Percentiles rank a stretch among this genome's conserved stretches.
phyloP scores from a whole-genome alignment of 2,113 vertebrate genomes.

The Bostrychus sinensis region DNA sequence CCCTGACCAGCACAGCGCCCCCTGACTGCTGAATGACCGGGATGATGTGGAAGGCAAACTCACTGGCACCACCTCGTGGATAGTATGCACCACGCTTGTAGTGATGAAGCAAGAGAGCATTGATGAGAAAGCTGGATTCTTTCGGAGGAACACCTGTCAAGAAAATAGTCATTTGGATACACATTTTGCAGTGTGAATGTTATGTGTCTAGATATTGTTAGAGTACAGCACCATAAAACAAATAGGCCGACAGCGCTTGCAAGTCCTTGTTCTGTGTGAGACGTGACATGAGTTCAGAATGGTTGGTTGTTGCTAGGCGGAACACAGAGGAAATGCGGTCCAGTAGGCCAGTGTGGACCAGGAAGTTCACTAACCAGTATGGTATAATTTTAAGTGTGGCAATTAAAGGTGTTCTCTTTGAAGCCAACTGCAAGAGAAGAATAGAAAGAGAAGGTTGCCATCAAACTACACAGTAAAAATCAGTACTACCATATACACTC shows the following conservation, averaged over 20 bases:
- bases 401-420: constrained; percentile 72
- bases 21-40: constrained; percentile 79
- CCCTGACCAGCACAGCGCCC: constrained; percentile 80
- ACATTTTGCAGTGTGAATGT: too few species aligned
- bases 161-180: not conserved
- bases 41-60: constrained; percentile 82
- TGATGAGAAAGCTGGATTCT: constrained; percentile 86
- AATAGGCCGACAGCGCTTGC: constrained; percentile 73
- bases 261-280: constrained; percentile 81
- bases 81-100: constrained; percentile 86
- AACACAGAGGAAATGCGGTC: constrained; percentile 78
- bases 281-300: constrained; percentile 66
- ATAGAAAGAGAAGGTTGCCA: not conserved
- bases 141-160: constrained; percentile 79
- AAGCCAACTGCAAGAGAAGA: constrained; percentile 64
- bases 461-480: not conserved
- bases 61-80: constrained; percentile 82
- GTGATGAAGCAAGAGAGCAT: constrained; percentile 82
- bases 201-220: too few species aligned
- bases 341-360: constrained; percentile 72
- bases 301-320: constrained; percentile 72
- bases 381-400: constrained; percentile 81
- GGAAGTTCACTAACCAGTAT: constrained; percentile 61
- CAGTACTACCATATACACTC: too few species aligned
- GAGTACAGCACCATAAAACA: constrained; percentile 74